These are phyloP conservation scores for Argentina silus DNA, from an alignment of 2,797 vertebrate species.

Conservation along the genomic window DNA sequence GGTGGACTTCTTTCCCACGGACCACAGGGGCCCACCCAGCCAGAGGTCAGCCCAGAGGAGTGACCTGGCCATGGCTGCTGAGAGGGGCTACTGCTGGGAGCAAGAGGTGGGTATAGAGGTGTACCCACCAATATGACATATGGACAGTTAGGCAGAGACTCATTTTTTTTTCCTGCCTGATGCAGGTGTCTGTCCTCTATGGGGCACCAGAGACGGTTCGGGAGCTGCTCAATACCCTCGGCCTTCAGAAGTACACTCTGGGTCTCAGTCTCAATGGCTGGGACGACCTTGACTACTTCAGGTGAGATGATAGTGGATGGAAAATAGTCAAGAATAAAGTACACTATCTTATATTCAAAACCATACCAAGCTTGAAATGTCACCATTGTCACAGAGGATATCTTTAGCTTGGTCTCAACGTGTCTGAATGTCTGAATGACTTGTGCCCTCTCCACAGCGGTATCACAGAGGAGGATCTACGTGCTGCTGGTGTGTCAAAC, in stretches of 20 bases:
- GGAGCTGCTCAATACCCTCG: conserved; percentile 78
- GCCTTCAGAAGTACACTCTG: conserved; percentile 80
- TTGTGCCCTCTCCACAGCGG: conserved; percentile 62
- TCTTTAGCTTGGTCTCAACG: background rate
- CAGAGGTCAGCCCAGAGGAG: conserved; percentile 65
- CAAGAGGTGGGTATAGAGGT: conserved; percentile 68
- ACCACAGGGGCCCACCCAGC: conserved; percentile 50
- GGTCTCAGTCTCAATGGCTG: conserved; percentile 82
- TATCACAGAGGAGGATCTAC: conserved; percentile 81
- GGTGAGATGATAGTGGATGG: conserved; percentile 57
- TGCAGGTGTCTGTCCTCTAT: conserved; percentile 74
- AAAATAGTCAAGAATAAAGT: background rate
- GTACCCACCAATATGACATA: background rate
- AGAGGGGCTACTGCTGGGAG: conserved; percentile 71
- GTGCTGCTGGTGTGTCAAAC: conserved; percentile 76
- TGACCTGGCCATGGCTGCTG: conserved; percentile 57
- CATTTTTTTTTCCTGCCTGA: conserved; percentile 28
- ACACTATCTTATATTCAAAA: background rate
- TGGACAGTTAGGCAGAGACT: background rate
- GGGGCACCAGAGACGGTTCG: conserved; percentile 79
- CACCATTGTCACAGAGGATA: too few species aligned
- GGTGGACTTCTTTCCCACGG: conserved; percentile 78
- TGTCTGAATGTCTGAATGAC: background rate
- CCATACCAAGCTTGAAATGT: too few species aligned
- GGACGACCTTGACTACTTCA: conserved; percentile 84